A percentile compares a stretch with the other conserved stretches of the same genome.
Conservation (phyloP, 2,888 invertebrate species). For the Sicus ferrugineus region DNA sequence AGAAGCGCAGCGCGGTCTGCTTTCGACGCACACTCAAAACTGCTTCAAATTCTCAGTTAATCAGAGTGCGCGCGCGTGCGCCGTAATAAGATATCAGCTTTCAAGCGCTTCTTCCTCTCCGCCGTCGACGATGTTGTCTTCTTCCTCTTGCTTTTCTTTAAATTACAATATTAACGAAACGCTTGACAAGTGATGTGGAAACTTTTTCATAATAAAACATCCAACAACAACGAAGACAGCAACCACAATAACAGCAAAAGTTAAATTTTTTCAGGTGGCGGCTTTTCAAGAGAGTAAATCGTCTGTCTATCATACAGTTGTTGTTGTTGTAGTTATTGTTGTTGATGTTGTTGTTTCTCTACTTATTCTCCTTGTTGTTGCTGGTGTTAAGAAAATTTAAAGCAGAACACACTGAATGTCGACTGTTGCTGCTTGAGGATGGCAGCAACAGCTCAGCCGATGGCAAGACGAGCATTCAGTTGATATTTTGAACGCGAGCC, state of each 20-base stretch:
- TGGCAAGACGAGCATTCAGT: conserved; percentile 56
- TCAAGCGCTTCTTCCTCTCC: conserved; percentile 44
- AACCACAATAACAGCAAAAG: conserved; percentile 30
- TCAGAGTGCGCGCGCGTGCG: conserved; percentile 55
- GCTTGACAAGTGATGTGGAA: conserved; percentile 65
- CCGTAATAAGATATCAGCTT: conserved; percentile 46
- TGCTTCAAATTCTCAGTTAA: not conserved
- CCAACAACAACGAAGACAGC: conserved; percentile 34
- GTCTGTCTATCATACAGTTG: not conserved
- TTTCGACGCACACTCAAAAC: too few species aligned
- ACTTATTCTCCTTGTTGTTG: conserved; percentile 39
- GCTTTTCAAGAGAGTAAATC: conserved; percentile 16
- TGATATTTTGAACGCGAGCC: conserved; percentile 48
- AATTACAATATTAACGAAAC: conserved; percentile 59
- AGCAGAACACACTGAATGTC: conserved; percentile 18
- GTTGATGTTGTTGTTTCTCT: conserved; percentile 42
- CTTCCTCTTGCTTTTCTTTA: conserved; percentile 39
- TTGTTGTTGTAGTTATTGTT: conserved; percentile 18
- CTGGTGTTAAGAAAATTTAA: conserved; percentile 11
- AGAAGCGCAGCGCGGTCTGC: too few species aligned
- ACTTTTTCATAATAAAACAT: conserved; percentile 56
- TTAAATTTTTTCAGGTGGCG: not conserved
- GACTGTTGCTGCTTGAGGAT: conserved; percentile 41
- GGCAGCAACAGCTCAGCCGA: conserved; percentile 48
- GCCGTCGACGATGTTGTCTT: conserved; percentile 12